A percentile compares a stretch with the other conserved stretches of the same genome.
Evolutionary conservation across 2,888 invertebrate genomes (phyloP).

Genomic region (Pasiphila rectangulata): DNA sequence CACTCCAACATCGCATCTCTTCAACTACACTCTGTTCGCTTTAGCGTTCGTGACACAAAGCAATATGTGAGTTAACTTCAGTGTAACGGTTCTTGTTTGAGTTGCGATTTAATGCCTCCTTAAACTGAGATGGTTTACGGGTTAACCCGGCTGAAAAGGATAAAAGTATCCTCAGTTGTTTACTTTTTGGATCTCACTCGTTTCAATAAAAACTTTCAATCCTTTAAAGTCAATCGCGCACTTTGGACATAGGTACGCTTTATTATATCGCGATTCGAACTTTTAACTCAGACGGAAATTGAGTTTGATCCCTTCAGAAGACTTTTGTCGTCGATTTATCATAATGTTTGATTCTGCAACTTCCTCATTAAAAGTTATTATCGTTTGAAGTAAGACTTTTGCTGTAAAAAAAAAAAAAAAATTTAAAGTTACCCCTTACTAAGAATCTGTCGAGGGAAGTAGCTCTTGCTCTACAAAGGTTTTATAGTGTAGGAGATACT

Average conservation of each 20-base stretch:
- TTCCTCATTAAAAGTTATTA: constrained; percentile 25
- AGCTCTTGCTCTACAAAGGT: no score
- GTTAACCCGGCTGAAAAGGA: constrained; percentile 76
- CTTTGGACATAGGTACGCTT: constrained; percentile 45
- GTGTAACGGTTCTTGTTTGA: constrained; percentile 80
- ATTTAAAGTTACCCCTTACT: no score
- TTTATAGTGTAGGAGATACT: no score
- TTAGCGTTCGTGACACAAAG: constrained; percentile 80
- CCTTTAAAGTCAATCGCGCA: constrained; percentile 58
- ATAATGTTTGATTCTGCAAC: constrained; percentile 13
- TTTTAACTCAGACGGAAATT: constrained; percentile 41
- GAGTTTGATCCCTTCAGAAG: constrained; percentile 34
- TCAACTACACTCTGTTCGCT: constrained; percentile 66
- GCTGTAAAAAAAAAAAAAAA: not conserved
- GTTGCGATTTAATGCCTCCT: constrained; percentile 81
- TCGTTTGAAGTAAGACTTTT: not conserved
- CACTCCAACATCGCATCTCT: constrained; percentile 60
- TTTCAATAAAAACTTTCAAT: constrained; percentile 71
- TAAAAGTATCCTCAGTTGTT: constrained; percentile 72
- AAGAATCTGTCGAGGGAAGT: no score
- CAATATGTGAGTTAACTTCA: constrained; percentile 81
- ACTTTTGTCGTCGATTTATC: constrained; percentile 35
- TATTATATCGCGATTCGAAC: constrained; percentile 40
- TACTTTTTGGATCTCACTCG: constrained; percentile 67
- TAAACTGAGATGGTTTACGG: constrained; percentile 81